Percentiles rank a stretch among this genome's conserved stretches.
Conservation (phyloP, 2,113 vertebrate species). For the Thymallus thymallus region DNA sequence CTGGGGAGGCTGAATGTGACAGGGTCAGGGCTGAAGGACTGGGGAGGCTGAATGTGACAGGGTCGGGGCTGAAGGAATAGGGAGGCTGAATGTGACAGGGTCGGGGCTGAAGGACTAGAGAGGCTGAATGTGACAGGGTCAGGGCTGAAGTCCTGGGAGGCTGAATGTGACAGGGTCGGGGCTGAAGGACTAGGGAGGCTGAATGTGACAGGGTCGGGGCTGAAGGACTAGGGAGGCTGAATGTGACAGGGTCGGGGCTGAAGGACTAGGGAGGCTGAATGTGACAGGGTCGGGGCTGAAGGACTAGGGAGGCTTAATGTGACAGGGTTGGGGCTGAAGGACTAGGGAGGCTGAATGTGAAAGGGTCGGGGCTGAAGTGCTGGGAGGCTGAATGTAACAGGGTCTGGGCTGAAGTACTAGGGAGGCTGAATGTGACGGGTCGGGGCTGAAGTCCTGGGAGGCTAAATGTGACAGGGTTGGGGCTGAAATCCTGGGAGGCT, state of each 20-base stretch:
- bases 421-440: constrained; percentile 5
- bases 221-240: too few species aligned
- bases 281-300: neutral
- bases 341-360: neutral
- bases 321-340: too few species aligned
- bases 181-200: neutral
- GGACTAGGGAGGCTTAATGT: neutral
- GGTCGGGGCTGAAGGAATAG: neutral
- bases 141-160: neutral
- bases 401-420: neutral
- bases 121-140: neutral
- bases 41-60: neutral
- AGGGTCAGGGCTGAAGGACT: neutral
- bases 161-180: neutral
- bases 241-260: neutral
- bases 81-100: neutral
- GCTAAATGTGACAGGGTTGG: too few species aligned
- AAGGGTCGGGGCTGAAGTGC: neutral
- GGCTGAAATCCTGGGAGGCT: too few species aligned
- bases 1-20: neutral
- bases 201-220: too few species aligned
- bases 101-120: neutral
- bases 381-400: too few species aligned
- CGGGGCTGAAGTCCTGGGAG: too few species aligned
- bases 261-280: too few species aligned